These are phyloP conservation scores for Tetanocera ferruginea DNA, from an alignment of 2,888 invertebrate genomes.

Conservation along the genomic window DNA sequence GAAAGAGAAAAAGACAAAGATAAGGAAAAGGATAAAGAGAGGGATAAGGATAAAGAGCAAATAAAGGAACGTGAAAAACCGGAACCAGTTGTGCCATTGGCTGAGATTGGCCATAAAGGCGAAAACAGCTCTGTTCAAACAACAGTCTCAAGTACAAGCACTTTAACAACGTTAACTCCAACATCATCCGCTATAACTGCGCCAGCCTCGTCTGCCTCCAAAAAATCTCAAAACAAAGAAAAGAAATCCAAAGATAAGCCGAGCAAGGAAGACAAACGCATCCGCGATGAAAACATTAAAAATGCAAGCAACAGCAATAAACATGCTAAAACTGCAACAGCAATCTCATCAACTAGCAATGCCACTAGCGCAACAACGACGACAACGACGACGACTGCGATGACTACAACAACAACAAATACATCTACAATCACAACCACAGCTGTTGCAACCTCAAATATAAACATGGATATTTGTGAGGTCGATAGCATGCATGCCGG, in stretches of 20 bases:
- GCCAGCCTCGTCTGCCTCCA: slow-evolving; percentile 40
- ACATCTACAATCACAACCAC: slow-evolving; percentile 24
- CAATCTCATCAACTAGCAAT: slow-evolving; percentile 42
- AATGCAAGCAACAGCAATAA: slow-evolving; percentile 46
- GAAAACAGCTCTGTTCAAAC: not conserved
- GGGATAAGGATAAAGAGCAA: slow-evolving; percentile 50
- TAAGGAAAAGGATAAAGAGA: slow-evolving; percentile 53
- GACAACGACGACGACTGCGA: not conserved
- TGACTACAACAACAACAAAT: slow-evolving; percentile 37
- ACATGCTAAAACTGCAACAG: slow-evolving; percentile 42
- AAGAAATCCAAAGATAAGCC: slow-evolving; percentile 61
- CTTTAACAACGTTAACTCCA: slow-evolving; percentile 39
- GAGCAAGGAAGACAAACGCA: slow-evolving; percentile 60
- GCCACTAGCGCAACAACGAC: slow-evolving; percentile 42
- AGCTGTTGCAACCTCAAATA: slow-evolving; percentile 31
- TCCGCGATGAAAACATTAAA: slow-evolving; percentile 45
- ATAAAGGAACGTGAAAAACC: slow-evolving; percentile 48
- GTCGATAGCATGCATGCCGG: slow-evolving; percentile 62
- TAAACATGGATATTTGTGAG: slow-evolving; percentile 62
- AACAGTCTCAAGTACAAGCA: slow-evolving; percentile 7
- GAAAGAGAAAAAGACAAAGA: slow-evolving; percentile 59
- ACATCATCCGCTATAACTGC: slow-evolving; percentile 34
- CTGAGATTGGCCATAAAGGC: slow-evolving; percentile 33
- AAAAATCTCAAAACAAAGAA: slow-evolving; percentile 56
- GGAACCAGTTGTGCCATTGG: slow-evolving; percentile 35